A percentile compares a stretch with the other conserved stretches of the same genome.
Evolutionary conservation across 2,113 vertebrate species (phyloP).

Genomic region (Gulo gulo): DNA sequence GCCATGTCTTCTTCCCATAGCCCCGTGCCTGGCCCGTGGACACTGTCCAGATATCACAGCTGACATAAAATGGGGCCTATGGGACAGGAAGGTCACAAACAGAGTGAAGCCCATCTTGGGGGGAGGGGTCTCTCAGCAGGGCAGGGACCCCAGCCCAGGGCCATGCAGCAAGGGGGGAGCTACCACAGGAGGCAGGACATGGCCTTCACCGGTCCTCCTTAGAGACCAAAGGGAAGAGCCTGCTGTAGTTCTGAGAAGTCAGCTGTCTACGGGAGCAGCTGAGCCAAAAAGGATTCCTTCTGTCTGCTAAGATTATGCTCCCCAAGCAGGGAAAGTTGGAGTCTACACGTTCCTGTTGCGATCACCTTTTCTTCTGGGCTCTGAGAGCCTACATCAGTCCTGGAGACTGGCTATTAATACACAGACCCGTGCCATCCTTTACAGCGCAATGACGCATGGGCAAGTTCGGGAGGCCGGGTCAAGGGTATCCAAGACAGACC

Average conservation of each 20-base stretch:
- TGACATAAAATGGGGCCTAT: neutral
- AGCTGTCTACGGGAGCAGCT: neutral
- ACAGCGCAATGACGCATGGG: accelerated
- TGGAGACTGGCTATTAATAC: accelerated
- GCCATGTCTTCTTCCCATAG: neutral
- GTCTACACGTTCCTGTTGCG: neutral
- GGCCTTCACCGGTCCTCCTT: neutral
- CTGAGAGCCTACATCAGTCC: accelerated
- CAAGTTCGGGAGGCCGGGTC: neutral
- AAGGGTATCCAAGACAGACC: neutral
- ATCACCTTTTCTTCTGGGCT: neutral
- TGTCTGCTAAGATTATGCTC: neutral
- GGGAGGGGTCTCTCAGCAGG: neutral
- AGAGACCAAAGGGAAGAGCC: neutral
- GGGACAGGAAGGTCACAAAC: neutral
- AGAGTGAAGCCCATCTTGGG: neutral
- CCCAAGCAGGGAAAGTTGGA: neutral
- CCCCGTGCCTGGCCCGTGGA: too few species aligned
- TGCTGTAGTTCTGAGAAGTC: too few species aligned
- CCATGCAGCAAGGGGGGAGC: neutral
- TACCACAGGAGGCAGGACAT: neutral
- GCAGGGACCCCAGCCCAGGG: neutral
- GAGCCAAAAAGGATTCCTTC: too few species aligned
- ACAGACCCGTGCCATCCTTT: too few species aligned
- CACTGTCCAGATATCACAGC: neutral